Conservation (phyloP, 2,113 vertebrate species). For the Taxidea taxus region DNA sequence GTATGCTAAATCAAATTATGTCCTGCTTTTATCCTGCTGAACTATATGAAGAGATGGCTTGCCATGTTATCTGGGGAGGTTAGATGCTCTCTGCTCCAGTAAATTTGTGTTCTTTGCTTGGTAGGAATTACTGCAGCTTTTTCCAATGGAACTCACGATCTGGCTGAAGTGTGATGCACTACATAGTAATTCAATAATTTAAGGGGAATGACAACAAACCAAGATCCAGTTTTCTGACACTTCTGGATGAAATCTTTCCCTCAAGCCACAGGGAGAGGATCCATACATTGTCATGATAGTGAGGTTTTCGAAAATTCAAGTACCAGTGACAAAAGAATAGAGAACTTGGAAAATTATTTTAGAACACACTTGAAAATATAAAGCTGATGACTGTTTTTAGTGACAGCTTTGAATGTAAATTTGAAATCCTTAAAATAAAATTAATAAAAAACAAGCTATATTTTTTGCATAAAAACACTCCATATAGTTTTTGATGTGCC, state of each 20-base stretch:
- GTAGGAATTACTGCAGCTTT: background rate
- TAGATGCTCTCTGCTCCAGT: background rate
- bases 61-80: background rate
- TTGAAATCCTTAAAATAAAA: conserved; percentile 31
- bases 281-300: background rate
- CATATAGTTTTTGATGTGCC: background rate
- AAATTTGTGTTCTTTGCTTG: background rate
- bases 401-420: background rate
- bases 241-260: background rate
- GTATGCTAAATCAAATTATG: background rate
- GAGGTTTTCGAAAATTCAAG: background rate
- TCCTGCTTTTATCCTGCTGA: background rate
- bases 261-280: background rate
- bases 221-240: background rate
- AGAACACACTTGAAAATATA: conserved; percentile 1
- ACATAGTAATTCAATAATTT: background rate
- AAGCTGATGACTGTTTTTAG: background rate
- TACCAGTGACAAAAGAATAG: background rate
- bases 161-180: background rate
- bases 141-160: background rate
- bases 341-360: background rate
- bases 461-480: background rate
- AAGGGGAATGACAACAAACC: conserved; percentile 20
- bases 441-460: background rate
- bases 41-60: background rate